Evolutionary conservation across 2,113 vertebrate genomes (phyloP).

Genomic region (Glaucomys volans): DNA sequence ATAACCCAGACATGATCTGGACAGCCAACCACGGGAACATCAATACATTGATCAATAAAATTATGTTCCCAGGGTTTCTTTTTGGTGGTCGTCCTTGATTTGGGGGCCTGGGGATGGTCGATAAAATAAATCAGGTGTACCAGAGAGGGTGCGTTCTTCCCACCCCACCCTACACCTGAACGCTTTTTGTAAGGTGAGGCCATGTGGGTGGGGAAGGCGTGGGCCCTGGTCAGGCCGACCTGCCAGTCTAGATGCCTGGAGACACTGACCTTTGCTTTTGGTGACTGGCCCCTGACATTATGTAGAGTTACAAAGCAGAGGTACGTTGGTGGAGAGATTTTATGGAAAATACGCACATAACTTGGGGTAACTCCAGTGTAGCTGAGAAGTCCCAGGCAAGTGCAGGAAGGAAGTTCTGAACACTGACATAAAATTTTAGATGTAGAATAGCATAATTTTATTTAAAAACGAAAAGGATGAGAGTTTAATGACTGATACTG

Average conservation of each 20-base stretch:
- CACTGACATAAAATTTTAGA: background rate
- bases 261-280: background rate
- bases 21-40: background rate
- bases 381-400: background rate
- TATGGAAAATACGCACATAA: rapidly evolving
- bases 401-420: background rate
- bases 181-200: background rate
- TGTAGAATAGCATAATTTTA: background rate
- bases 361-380: no score
- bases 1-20: background rate
- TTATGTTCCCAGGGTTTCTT: background rate
- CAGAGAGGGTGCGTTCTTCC: background rate
- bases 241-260: background rate
- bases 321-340: background rate
- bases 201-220: background rate
- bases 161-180: background rate
- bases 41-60: background rate
- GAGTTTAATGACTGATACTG: background rate
- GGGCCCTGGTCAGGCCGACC: background rate
- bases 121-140: background rate
- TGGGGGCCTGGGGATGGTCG: background rate
- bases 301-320: background rate
- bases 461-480: background rate
- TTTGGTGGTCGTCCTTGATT: background rate
- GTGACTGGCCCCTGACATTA: background rate